These are phyloP conservation scores for Leucophora obtusa DNA, from an alignment of 2,888 invertebrate species.

Conservation along the genomic window DNA sequence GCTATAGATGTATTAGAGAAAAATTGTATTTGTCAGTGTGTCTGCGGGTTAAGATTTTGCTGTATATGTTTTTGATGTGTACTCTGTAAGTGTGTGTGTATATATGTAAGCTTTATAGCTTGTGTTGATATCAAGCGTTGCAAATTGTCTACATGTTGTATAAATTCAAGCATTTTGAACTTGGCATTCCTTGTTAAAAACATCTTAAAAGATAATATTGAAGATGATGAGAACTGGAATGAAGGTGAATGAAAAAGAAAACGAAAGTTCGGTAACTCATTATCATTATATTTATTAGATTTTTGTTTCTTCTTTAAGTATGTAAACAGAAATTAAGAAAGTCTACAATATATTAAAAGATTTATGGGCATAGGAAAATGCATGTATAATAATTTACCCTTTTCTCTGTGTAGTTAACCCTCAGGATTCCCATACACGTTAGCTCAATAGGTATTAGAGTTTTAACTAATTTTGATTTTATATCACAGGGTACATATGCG, in stretches of 20 bases:
- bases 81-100: neutral
- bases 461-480: no score
- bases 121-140: slow-evolving; percentile 30
- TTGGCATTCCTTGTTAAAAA: slow-evolving; percentile 35
- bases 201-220: neutral
- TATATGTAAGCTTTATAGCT: neutral
- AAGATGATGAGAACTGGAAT: neutral
- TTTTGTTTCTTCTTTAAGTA: no score
- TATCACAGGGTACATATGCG: no score
- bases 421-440: no score
- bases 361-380: no score
- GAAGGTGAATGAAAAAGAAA: neutral
- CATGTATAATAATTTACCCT: no score
- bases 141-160: slow-evolving; percentile 40
- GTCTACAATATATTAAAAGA: no score
- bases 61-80: slow-evolving; percentile 11
- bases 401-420: no score
- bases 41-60: neutral
- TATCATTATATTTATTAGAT: neutral
- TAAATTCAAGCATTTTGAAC: slow-evolving; percentile 39
- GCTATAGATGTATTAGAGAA: slow-evolving; percentile 7
- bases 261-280: neutral
- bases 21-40: neutral
- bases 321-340: no score
- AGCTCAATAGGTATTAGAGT: no score